phyloP scores from a whole-genome alignment of 2,888 invertebrate genomes.

The Sinotaia quadrata region DNA sequence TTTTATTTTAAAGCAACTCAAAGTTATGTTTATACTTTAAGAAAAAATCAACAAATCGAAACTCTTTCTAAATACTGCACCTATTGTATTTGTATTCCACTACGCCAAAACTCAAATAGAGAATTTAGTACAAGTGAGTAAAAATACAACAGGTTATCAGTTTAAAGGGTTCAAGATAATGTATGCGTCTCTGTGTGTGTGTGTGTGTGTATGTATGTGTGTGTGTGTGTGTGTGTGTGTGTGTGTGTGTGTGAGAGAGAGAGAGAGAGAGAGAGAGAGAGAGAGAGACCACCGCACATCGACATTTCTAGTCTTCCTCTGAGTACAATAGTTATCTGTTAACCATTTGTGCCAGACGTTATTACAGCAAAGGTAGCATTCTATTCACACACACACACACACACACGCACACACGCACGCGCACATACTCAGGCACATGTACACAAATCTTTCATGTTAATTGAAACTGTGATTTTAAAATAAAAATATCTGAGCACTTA shows the following conservation, averaged over 20 bases:
- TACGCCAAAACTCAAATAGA: too few species aligned
- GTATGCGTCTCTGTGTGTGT: not conserved
- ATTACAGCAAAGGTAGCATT: not conserved
- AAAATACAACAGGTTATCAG: too few species aligned
- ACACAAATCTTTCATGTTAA: too few species aligned
- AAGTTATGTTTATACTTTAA: too few species aligned
- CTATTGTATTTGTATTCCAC: too few species aligned
- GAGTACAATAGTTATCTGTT: not conserved
- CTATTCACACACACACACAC: not conserved
- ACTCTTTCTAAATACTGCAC: too few species aligned
- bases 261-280: not conserved
- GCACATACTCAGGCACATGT: not conserved
- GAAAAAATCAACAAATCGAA: too few species aligned
- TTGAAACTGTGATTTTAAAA: too few species aligned
- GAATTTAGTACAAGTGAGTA: too few species aligned
- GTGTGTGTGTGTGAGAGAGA: not conserved
- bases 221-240: not conserved
- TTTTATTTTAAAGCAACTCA: too few species aligned
- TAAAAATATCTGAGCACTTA: too few species aligned
- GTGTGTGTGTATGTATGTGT: not conserved
- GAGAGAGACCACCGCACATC: not conserved
- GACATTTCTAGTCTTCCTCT: not conserved
- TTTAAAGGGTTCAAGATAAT: too few species aligned
- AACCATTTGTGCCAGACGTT: not conserved
- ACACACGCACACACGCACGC: conserved; percentile 7